Evolutionary conservation across 2,888 invertebrate genomes (phyloP).

Genomic region (Gymnoscelis rufifasciata): DNA sequence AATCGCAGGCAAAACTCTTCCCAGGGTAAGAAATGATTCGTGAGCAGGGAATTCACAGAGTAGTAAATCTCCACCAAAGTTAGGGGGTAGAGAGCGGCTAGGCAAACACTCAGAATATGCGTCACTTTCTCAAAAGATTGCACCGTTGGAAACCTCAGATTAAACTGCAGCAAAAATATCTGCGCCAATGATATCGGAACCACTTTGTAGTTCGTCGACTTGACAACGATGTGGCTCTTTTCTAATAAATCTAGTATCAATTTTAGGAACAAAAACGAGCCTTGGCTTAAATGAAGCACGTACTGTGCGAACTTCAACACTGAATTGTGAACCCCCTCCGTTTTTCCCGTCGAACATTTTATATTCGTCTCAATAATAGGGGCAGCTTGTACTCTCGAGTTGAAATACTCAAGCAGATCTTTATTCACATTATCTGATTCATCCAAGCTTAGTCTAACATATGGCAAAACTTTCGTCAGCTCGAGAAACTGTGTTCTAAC

Average conservation of each 20-base stretch:
- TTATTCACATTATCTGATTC: constrained; percentile 88
- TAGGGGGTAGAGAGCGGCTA: constrained; percentile 94
- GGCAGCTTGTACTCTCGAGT: constrained; percentile 88
- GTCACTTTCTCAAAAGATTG: constrained; percentile 94
- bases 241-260: constrained; percentile 94
- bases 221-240: constrained; percentile 93
- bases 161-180: constrained; percentile 94
- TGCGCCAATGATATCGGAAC: constrained; percentile 92
- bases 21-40: constrained; percentile 90
- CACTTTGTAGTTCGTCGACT: constrained; percentile 95
- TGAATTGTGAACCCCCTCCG: constrained; percentile 81
- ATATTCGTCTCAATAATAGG: constrained; percentile 91
- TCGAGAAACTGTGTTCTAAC: constrained; percentile 91
- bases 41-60: constrained; percentile 91
- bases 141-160: constrained; percentile 92
- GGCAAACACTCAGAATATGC: constrained; percentile 92
- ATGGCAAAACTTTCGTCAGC: constrained; percentile 89
- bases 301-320: constrained; percentile 92
- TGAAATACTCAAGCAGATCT: constrained; percentile 93
- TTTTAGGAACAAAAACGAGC: constrained; percentile 95
- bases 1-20: constrained; percentile 94
- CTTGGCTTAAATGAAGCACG: constrained; percentile 88
- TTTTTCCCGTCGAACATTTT: constrained; percentile 82
- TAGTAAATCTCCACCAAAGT: constrained; percentile 95
- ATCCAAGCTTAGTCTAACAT: constrained; percentile 87